Percentiles rank a stretch among this genome's conserved stretches.
Conservation (phyloP, 35 echinoderm and acorn worm species). For the Heliocidaris tuberculata region DNA sequence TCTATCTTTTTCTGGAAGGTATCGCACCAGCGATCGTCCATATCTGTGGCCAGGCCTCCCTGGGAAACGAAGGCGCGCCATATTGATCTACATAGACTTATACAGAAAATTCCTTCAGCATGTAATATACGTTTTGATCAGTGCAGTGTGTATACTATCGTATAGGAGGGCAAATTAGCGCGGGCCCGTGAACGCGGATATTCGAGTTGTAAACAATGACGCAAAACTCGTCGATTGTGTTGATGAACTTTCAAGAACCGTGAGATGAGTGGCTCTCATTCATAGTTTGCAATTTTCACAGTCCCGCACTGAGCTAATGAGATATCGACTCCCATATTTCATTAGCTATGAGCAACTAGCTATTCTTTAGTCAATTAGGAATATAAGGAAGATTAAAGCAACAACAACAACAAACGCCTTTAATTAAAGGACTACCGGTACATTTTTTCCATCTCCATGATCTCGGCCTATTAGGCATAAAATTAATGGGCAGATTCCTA, state of each 20-base stretch:
- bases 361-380: too few relatives aligned
- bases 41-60: slow-evolving; percentile 89
- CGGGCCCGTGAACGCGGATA: slow-evolving; percentile 26
- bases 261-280: background rate
- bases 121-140: background rate
- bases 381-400: too few relatives aligned
- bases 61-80: slow-evolving; percentile 89
- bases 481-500: too few relatives aligned
- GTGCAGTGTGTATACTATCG: slow-evolving; percentile 12
- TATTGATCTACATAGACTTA: slow-evolving; percentile 51
- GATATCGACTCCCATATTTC: too few relatives aligned
- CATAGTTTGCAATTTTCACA: too few relatives aligned
- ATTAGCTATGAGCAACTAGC: too few relatives aligned
- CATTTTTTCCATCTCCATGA: too few relatives aligned
- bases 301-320: too few relatives aligned
- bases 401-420: too few relatives aligned
- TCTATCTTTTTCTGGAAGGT: slow-evolving; percentile 76
- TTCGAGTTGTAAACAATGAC: background rate
- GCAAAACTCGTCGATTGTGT: background rate
- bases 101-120: slow-evolving; percentile 7
- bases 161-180: background rate
- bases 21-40: slow-evolving; percentile 80
- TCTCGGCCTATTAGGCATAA: too few relatives aligned
- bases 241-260: background rate
- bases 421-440: too few relatives aligned